Base-by-base conservation (phyloP, 2,113 vertebrate species). In the Gymnocephalus cernua region DNA sequence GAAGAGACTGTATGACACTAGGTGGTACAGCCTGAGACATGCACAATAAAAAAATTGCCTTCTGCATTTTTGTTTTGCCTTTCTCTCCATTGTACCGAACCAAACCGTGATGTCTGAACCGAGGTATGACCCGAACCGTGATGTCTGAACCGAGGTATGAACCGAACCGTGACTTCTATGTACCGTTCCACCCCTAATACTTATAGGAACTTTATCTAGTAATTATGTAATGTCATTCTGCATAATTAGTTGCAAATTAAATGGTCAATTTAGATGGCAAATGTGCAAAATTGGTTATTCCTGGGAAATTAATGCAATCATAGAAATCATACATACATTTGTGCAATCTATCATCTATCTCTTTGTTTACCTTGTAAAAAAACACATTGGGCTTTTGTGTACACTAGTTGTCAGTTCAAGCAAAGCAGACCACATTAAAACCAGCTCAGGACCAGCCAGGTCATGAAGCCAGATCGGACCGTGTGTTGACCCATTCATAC, bases 401-500 rank as follows among this genome's bases (percentile, higher is more conserved):
- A 12, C 21, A 62, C 35, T 2, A 1, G n/a, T 62, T 62, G 19
- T 32, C 57, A 59, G 57, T 18, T 19, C 16, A 59, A 32, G 27
- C 16, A 18, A 35, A 69, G 47, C 21, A 54, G 59, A 67, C n/a
- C 14, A 45, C 41, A 38, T 68, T 72, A 35, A 79, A 75, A 62
- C 29, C 32, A 68, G 61, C 45, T 45, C 32, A 61, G 27, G 10
- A 61, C 21, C 64, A 59, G 58, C 32, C 32, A 32, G 15, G 4
- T 65, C 25, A 13, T 58, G 66, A 54, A 73, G 45, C 71, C 41
- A 48, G 51, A 23, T 47, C 3, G 2, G 23, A 53, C 54, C 15
- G 3, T 64, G 54, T 68, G 77, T 77, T 86, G 80, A 77, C 61
- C 68, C 41, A 9, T 64, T 64, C 45, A 83, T 29, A 75, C 61